These are phyloP conservation scores for Rhizomys pruinosus DNA, from an alignment of 2,113 vertebrate genomes.

Conservation along the genomic window DNA sequence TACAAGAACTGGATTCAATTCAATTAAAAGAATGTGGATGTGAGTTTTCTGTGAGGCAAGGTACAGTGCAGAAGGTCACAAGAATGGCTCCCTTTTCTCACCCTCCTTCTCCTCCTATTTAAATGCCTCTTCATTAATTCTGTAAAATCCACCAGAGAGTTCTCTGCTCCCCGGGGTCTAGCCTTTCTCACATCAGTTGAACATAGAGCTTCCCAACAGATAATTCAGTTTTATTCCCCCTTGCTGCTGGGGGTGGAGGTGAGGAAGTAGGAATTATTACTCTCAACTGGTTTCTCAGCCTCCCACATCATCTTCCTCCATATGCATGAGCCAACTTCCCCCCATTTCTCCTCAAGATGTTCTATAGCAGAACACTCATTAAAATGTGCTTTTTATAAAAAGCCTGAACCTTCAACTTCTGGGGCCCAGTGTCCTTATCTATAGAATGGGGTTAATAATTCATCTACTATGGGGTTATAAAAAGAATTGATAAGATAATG, in stretches of 20 bases:
- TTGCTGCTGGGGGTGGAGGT: slow-evolving; percentile 35
- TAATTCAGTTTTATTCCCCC: slow-evolving; percentile 59
- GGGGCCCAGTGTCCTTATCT: slow-evolving; percentile 28
- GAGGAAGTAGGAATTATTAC: slow-evolving; percentile 41
- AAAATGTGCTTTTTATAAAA: not conserved
- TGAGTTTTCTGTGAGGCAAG: slow-evolving; percentile 37
- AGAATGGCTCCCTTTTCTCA: slow-evolving; percentile 3
- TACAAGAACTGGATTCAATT: slow-evolving; percentile 50
- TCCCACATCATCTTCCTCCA: not conserved
- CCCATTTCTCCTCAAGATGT: not conserved
- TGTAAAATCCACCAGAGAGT: slow-evolving; percentile 15
- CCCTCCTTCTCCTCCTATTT: slow-evolving; percentile 19
- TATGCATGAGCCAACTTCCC: not conserved
- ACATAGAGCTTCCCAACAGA: slow-evolving; percentile 63
- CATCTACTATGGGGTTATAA: not conserved
- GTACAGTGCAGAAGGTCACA: not conserved
- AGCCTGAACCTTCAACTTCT: not conserved
- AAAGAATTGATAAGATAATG: not conserved
- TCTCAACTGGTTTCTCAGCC: slow-evolving; percentile 45
- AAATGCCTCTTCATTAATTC: slow-evolving; percentile 69
- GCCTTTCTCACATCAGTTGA: slow-evolving; percentile 51
- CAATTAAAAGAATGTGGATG: not conserved
- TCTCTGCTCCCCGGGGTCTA: slow-evolving; percentile 28
- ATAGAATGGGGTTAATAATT: slow-evolving; percentile 43
- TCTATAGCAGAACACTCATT: not conserved